These are phyloP conservation scores for Ostrea denselamellosa DNA, from an alignment of 1,140 invertebrate genomes.

Conservation along the genomic window DNA sequence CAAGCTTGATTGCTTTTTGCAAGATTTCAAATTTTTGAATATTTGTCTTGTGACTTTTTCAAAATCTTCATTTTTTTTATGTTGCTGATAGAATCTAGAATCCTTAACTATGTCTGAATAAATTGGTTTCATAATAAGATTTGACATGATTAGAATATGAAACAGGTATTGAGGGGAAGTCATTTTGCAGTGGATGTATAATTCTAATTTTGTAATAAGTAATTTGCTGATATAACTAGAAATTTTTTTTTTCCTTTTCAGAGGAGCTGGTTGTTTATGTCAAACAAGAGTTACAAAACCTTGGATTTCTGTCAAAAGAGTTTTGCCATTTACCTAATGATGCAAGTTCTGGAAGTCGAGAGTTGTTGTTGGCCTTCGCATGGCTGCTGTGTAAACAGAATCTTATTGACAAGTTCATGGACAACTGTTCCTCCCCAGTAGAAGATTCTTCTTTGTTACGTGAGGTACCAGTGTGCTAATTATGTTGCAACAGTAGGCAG, in stretches of 20 bases:
- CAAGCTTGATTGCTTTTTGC: neutral
- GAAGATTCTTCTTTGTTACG: slow-evolving; percentile 57
- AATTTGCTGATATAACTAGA: neutral
- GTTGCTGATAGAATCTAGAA: too few species aligned
- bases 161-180: too few species aligned
- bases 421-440: slow-evolving; percentile 62
- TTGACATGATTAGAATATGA: too few species aligned
- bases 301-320: slow-evolving; percentile 63
- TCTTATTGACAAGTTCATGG: slow-evolving; percentile 67
- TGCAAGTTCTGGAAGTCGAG: slow-evolving; percentile 68
- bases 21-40: too few species aligned
- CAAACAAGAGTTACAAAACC: slow-evolving; percentile 65
- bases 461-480: slow-evolving; percentile 52
- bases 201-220: too few species aligned
- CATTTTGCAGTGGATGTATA: too few species aligned
- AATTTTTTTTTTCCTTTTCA: slow-evolving; percentile 43
- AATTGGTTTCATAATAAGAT: too few species aligned
- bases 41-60: too few species aligned
- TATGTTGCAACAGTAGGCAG: too few species aligned
- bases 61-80: too few species aligned
- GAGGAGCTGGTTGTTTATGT: slow-evolving; percentile 68
- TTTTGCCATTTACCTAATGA: slow-evolving; percentile 66
- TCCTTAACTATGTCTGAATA: too few species aligned
- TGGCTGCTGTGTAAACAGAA: slow-evolving; percentile 70
- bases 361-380: slow-evolving; percentile 69